Evolutionary conservation across 2,888 invertebrate genomes (phyloP).

Genomic region (Tiphia femorata): DNA sequence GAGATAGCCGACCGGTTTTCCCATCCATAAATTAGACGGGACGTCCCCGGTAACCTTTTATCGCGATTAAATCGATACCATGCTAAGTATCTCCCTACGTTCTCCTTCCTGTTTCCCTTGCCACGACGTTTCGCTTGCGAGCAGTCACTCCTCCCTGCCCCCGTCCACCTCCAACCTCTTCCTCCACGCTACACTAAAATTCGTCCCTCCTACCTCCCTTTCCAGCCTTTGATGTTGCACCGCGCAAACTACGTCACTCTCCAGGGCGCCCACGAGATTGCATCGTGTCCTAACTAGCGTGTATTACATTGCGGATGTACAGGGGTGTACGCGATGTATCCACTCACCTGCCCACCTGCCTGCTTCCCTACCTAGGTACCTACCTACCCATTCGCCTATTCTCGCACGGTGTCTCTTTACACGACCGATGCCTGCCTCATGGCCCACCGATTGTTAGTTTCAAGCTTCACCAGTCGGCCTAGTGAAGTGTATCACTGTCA

Average conservation of each 20-base stretch:
- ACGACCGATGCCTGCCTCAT: no score
- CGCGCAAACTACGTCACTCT: slow-evolving; percentile 19
- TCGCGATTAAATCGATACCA: slow-evolving; percentile 63
- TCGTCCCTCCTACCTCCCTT: background rate
- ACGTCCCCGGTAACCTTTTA: slow-evolving; percentile 55
- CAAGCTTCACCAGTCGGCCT: no score
- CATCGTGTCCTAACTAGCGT: slow-evolving; percentile 21
- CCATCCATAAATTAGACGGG: slow-evolving; percentile 56
- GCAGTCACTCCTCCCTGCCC: no score
- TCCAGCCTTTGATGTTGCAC: slow-evolving; percentile 30
- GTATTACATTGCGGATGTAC: slow-evolving; percentile 16
- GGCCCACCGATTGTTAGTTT: no score
- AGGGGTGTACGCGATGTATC: background rate
- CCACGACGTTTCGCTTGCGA: background rate
- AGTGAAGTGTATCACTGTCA: no score
- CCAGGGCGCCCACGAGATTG: slow-evolving; percentile 26
- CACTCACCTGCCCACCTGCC: no score
- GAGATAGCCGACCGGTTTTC: slow-evolving; percentile 35
- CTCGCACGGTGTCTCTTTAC: no score
- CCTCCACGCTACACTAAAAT: background rate
- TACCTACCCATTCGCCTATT: no score
- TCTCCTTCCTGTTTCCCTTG: background rate
- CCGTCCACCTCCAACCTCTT: no score
- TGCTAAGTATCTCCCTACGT: slow-evolving; percentile 34
- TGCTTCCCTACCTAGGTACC: no score